Evolutionary conservation across 2,113 vertebrate genomes (phyloP), one percentile per base, ranked within the genome.

Genomic region (Lota lota): DNA sequence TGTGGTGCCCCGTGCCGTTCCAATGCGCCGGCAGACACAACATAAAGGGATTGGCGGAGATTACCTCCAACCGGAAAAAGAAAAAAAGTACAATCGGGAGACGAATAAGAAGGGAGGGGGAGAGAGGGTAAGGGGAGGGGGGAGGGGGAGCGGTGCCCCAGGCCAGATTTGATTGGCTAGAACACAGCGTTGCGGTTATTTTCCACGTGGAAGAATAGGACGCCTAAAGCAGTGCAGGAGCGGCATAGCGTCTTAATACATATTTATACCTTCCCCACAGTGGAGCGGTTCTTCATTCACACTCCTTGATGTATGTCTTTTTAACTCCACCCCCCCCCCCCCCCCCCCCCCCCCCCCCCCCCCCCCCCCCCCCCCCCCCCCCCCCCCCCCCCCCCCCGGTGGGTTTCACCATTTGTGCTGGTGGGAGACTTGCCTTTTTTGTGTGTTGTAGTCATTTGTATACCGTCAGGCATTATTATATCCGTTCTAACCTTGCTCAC

Each of bases 111-210:
- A 47, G 40, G 1, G 10, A 11, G 1, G 40, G 0, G 40, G 40
- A 47, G 40, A 14, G 12, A 1, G 40, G 3, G 3, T 33, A 33
- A 1, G 40, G 28, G 7, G 28, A 5, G 28, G 28, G 28, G 7
- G 28, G 28, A 33, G 28, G 28, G 28, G 28, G 74, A 84, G 73
- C 89, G 84, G 91, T 5, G 88, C 90, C 90, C 79, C 72, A 85
- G 85, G 94, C 89, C 90, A 91, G 79, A 90, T 94, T 93, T 94
- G 94, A 94, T 94, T 94, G 93, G 92, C 87, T 93, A 89, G 93
- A 86, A 89, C 22, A 79, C 72, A 20, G 75, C 87, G 88, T 92
- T 58, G 73, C 86, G 78, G 82, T 89, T 87, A 76, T 89, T 91
- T 88, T 88, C 88, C 76, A 71, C 66, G 73, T 76, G 71, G 79